phyloP scores from a whole-genome alignment of 2,888 invertebrate genomes.

The Spialia ferax region DNA sequence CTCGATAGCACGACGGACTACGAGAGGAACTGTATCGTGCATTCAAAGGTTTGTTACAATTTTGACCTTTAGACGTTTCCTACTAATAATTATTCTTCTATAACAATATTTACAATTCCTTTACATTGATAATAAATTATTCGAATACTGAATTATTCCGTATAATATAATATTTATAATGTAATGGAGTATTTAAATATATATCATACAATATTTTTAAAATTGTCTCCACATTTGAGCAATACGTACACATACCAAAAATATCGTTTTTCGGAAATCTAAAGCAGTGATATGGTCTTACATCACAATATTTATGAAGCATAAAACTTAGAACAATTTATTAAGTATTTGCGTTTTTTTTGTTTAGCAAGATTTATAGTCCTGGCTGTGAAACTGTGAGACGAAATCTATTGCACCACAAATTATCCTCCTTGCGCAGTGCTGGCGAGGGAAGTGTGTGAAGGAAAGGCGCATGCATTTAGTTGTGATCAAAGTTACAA shows the following conservation, averaged over 20 bases:
- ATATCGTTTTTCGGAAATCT: slow-evolving; percentile 69
- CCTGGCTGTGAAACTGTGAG: neutral
- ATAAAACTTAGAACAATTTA: slow-evolving; percentile 21
- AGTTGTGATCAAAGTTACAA: slow-evolving; percentile 58
- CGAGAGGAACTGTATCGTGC: slow-evolving; percentile 86
- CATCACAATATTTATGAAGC: slow-evolving; percentile 65
- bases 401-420: neutral
- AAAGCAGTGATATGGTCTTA: slow-evolving; percentile 79
- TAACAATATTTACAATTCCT: slow-evolving; percentile 62
- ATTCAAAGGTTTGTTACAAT: slow-evolving; percentile 76
- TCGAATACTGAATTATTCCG: slow-evolving; percentile 47
- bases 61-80: slow-evolving; percentile 66
- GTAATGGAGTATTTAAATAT: slow-evolving; percentile 61
- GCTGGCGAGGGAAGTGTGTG: slow-evolving; percentile 61
- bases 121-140: slow-evolving; percentile 63
- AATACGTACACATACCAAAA: slow-evolving; percentile 81
- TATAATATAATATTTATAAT: slow-evolving; percentile 47
- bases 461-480: slow-evolving; percentile 74
- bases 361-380: slow-evolving; percentile 3
- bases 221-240: slow-evolving; percentile 75
- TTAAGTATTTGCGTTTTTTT: neutral
- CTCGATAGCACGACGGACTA: slow-evolving; percentile 81
- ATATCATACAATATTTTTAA: slow-evolving; percentile 64
- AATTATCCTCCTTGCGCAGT: slow-evolving; percentile 45
- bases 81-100: slow-evolving; percentile 57